Base-by-base conservation (phyloP, 2,113 vertebrate genomes). In the Tenebrosternarchus preto region DNA sequence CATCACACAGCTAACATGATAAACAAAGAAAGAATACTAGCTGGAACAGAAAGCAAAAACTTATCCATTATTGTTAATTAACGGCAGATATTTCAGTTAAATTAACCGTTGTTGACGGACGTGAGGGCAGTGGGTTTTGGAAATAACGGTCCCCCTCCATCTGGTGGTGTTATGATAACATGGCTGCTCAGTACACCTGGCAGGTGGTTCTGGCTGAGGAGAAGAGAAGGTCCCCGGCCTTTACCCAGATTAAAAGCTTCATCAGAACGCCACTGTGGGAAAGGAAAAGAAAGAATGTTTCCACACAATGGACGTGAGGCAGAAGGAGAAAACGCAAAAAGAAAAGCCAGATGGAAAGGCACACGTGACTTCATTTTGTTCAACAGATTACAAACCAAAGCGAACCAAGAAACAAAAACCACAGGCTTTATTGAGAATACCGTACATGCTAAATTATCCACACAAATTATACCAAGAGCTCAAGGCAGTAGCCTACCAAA, bases 151-250 rank as follows among this genome's bases (percentile, higher is more conserved):
- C 72, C 22, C 81, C 43, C 73, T 85, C 72, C 20, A 53, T 87
- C 75, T 82, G 27, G 59, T 89, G 88, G 87, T 87, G 82, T 89
- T 90, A 76, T 88, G 85, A 90, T 86, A 88, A 88, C 86, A 88
- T 82, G 85, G 84, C 83, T 86, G 89, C 85, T 86, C 88, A 17
- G 25, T 70, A 73, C 73, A 76, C 36, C 75, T 76, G 80, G 53
- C 60, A 33, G 7, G 61, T 24, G 11, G 33, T 25, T 31, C 17
- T 67, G 33, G 25, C 46, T 12, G 16, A 63, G 66, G 39, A 69
- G 67, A 79, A 31, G 77, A 53, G 61, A 5, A 29, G n/a, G 33
- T 56, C 29, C 55, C 4, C 5, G 61, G 27, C 50, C 63, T 78
- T 81, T 84, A 83, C 90, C 81, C 76, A 88, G 88, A 88, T 91